These are phyloP conservation scores for Ceratotherium simum DNA, from an alignment of 2,113 vertebrate genomes.

Conservation along the genomic window DNA sequence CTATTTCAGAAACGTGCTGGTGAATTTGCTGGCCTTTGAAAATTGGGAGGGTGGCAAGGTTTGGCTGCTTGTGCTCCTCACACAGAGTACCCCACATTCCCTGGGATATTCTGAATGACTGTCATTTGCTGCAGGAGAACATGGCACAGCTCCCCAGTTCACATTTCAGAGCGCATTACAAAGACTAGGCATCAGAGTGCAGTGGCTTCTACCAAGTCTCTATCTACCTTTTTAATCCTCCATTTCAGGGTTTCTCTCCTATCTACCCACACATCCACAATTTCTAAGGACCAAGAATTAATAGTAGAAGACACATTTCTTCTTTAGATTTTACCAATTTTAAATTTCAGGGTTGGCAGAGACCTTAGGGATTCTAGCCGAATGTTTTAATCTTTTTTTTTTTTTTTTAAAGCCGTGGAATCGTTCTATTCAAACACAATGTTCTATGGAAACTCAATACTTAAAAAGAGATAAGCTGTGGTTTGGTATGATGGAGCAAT, in stretches of 20 bases:
- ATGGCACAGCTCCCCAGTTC: no score
- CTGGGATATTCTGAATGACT: not conserved
- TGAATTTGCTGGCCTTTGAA: no score
- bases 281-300: not conserved
- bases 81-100: accelerated
- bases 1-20: not conserved
- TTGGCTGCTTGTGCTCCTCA: no score
- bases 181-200: not conserved
- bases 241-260: not conserved
- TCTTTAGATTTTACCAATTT: not conserved
- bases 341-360: not conserved
- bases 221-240: no score
- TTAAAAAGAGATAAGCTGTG: not conserved
- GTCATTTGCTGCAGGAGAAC: not conserved
- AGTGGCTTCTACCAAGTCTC: not conserved
- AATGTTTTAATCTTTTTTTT: not conserved
- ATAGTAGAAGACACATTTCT: not conserved
- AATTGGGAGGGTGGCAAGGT: not conserved
- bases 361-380: not conserved
- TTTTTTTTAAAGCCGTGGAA: not conserved
- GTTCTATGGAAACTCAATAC: not conserved
- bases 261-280: not conserved
- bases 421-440: not conserved
- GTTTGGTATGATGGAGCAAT: not conserved
- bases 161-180: not conserved